Percentiles rank a stretch among this genome's conserved stretches.
Evolutionary conservation across 64 coral and sea anemone genomes (phyloP).

Genomic region (Astreopora myriophthalma): DNA sequence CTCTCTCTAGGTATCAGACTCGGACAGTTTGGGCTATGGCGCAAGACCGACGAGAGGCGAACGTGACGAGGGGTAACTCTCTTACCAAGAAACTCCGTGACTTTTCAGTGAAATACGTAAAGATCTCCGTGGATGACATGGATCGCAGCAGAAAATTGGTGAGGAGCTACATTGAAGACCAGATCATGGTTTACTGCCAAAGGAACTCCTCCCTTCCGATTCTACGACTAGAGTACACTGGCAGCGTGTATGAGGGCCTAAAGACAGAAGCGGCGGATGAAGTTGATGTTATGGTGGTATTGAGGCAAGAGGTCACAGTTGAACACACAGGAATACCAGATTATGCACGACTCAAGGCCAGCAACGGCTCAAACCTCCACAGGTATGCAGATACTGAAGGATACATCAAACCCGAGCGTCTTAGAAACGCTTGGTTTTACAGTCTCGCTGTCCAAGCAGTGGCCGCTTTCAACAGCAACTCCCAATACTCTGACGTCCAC

Average conservation of each 20-base stretch:
- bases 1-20: no score
- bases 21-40: background rate
- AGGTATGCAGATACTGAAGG: background rate
- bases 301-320: constrained; percentile 11
- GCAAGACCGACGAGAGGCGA: background rate
- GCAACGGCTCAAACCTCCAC: background rate
- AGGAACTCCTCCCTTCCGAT: background rate
- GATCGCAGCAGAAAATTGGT: constrained; percentile 28
- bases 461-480: background rate
- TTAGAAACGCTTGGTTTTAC: constrained; percentile 41
- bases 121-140: constrained; percentile 17
- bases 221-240: constrained; percentile 28
- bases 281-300: constrained; percentile 64
- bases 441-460: constrained; percentile 37
- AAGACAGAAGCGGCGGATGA: constrained; percentile 71
- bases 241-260: constrained; percentile 58
- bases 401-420: constrained; percentile 1
- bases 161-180: constrained; percentile 1
- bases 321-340: background rate
- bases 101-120: constrained; percentile 32
- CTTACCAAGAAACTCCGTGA: constrained; percentile 35
- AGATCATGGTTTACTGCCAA: background rate
- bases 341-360: constrained; percentile 38
- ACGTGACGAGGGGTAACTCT: background rate
- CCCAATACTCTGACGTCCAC: background rate